Evolutionary conservation across 2,888 invertebrate species (phyloP).

Genomic region (Nasonia oneida): DNA sequence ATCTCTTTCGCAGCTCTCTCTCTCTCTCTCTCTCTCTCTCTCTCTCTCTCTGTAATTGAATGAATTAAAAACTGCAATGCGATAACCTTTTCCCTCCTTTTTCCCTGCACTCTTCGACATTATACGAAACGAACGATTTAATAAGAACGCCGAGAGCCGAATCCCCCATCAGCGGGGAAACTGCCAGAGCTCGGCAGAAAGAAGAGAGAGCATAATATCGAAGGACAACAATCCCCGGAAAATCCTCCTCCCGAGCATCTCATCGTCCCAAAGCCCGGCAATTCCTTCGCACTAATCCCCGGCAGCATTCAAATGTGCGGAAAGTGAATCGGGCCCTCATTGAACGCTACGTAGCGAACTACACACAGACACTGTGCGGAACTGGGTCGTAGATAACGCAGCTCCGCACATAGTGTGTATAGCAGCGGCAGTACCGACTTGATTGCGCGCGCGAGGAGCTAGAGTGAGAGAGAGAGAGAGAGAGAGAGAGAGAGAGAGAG

Average conservation of each 20-base stretch:
- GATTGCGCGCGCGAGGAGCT: slow-evolving; percentile 38
- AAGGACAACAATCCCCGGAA: slow-evolving; percentile 8
- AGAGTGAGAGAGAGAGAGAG: background rate
- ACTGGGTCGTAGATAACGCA: slow-evolving; percentile 57
- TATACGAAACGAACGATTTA: too few species aligned
- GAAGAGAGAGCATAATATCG: background rate
- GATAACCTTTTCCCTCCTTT: background rate
- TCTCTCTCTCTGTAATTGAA: too few species aligned
- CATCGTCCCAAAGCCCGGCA: slow-evolving; percentile 23
- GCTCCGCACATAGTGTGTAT: background rate
- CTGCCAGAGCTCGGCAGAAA: background rate
- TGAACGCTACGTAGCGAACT: background rate
- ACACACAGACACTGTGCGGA: background rate
- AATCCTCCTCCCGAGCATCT: background rate
- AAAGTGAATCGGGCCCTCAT: slow-evolving; percentile 23
- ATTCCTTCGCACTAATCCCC: slow-evolving; percentile 43
- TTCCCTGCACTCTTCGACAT: too few species aligned
- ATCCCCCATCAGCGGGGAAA: too few species aligned
- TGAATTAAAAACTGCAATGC: background rate
- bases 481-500: background rate
- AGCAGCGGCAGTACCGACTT: background rate
- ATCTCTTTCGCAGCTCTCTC: too few species aligned
- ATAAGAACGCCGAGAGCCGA: too few species aligned
- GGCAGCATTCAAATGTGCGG: slow-evolving; percentile 43
- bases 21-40: too few species aligned